Evolutionary conservation across 2,113 vertebrate species (phyloP).

Genomic region (Barbus barbus): DNA sequence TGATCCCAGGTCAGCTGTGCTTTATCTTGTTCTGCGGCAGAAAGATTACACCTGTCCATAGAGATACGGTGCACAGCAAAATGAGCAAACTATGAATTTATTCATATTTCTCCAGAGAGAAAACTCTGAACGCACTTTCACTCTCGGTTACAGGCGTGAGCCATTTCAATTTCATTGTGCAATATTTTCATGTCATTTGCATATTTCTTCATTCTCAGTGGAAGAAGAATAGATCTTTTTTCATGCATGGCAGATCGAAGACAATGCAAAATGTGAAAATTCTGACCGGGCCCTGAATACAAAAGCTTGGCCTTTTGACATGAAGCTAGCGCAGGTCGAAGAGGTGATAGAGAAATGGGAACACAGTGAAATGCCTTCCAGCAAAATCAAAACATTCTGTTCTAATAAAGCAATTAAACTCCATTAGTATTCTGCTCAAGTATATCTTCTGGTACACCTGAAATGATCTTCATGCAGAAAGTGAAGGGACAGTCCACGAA

Average conservation of each 20-base stretch:
- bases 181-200: conserved; percentile 61
- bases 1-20: conserved; percentile 55
- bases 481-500: not conserved
- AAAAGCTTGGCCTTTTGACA: conserved; percentile 23
- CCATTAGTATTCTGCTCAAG: conserved; percentile 6
- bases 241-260: conserved; percentile 22
- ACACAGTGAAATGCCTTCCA: not conserved
- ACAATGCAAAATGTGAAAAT: conserved; percentile 16
- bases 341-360: not conserved
- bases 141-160: conserved; percentile 22
- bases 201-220: conserved; percentile 61
- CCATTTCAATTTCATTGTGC: conserved; percentile 37
- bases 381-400: not conserved
- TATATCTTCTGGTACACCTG: not conserved
- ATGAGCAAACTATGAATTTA: conserved; percentile 43
- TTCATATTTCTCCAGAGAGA: conserved; percentile 50
- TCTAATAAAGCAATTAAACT: conserved; percentile 16
- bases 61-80: conserved; percentile 14
- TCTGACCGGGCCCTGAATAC: not conserved
- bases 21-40: conserved; percentile 57
- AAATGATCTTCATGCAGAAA: not conserved
- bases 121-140: conserved; percentile 36
- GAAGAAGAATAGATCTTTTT: conserved; percentile 20
- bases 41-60: conserved; percentile 47
- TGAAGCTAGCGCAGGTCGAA: not conserved